Conservation (phyloP, 2,113 vertebrate genomes). For the Speoplatyrhinus poulsoni region DNA sequence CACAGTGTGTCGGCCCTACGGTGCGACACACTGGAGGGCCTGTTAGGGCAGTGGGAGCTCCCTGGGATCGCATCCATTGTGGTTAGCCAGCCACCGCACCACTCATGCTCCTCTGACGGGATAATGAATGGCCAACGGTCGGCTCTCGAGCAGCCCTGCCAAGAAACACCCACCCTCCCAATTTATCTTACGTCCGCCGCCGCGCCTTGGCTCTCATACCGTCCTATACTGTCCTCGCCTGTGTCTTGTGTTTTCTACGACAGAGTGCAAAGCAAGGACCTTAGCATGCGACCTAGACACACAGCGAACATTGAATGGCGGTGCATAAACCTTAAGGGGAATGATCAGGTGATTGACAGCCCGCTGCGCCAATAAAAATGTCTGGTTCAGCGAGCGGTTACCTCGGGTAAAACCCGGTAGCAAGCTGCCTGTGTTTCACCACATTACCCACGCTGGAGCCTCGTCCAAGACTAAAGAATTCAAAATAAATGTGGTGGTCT, state of each 20-base stretch:
- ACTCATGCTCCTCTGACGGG: conserved; percentile 30
- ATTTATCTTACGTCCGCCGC: not conserved
- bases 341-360: too few species aligned
- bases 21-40: conserved; percentile 26
- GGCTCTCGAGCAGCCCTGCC: conserved; percentile 12
- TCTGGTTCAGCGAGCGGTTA: not conserved
- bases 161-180: conserved; percentile 8
- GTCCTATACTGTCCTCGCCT: too few species aligned
- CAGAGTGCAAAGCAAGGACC: too few species aligned
- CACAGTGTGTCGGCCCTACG: not conserved
- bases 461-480: too few species aligned
- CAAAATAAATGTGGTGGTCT: too few species aligned
- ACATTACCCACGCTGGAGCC: not conserved
- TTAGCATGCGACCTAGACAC: too few species aligned
- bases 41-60: conserved; percentile 28
- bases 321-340: too few species aligned
- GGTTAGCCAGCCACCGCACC: conserved; percentile 44
- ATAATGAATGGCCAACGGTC: conserved; percentile 62
- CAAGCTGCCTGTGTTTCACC: not conserved
- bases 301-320: too few species aligned
- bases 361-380: too few species aligned
- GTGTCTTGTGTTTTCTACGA: too few species aligned
- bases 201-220: not conserved
- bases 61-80: conserved; percentile 42
- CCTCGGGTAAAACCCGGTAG: not conserved